Percentiles rank a stretch among this genome's conserved stretches.
Conservation (phyloP, 2,888 invertebrate species). For the Chouioia cunea region DNA sequence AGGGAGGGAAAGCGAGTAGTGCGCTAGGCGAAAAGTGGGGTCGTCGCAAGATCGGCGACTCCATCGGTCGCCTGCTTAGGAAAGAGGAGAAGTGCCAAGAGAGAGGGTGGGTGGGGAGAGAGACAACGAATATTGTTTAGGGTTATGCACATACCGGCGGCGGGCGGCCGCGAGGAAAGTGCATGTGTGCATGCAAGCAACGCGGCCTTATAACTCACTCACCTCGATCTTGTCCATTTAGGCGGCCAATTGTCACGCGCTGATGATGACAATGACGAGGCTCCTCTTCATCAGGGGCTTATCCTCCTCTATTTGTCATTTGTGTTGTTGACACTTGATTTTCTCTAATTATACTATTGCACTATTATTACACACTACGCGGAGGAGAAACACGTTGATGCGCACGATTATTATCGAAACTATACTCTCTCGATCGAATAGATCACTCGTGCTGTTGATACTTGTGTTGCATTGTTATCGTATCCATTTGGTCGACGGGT, state of each 20-base stretch:
- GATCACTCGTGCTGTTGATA: not conserved
- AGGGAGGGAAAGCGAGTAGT: slow-evolving; percentile 17
- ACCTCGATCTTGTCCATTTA: slow-evolving; percentile 68
- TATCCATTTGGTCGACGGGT: slow-evolving; percentile 24
- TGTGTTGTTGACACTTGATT: too few species aligned
- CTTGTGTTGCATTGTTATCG: slow-evolving; percentile 13
- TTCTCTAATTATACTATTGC: too few species aligned
- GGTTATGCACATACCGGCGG: slow-evolving; percentile 19
- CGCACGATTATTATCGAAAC: not conserved
- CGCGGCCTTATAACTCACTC: slow-evolving; percentile 49
- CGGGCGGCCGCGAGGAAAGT: slow-evolving; percentile 12
- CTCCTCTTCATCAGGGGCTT: slow-evolving; percentile 16
- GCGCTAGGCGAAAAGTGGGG: not conserved
- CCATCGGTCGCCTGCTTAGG: slow-evolving; percentile 1
- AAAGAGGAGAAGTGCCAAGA: slow-evolving; percentile 31
- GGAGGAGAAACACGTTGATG: not conserved
- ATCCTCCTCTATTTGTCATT: slow-evolving; percentile 1
- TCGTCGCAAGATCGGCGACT: slow-evolving; percentile 1
- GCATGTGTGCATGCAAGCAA: not conserved
- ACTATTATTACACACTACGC: not conserved
- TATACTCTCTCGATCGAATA: not conserved
- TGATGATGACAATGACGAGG: slow-evolving; percentile 52
- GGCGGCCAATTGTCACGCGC: slow-evolving; percentile 62
- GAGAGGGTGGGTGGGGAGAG: slow-evolving; percentile 28
- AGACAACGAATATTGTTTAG: slow-evolving; percentile 30